phyloP scores from a whole-genome alignment of 2,113 vertebrate genomes.

The Halichoerus grypus region DNA sequence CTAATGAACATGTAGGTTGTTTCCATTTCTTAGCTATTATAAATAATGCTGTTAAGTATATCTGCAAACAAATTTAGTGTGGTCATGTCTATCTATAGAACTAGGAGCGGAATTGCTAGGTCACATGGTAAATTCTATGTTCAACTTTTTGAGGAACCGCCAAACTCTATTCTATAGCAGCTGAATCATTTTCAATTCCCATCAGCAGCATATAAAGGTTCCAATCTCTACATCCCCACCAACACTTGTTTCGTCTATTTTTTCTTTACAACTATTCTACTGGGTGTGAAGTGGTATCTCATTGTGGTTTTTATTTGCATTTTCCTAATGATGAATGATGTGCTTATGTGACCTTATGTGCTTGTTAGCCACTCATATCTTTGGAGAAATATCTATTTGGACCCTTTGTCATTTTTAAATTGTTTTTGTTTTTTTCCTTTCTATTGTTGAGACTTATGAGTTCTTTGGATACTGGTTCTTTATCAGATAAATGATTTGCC shows the following conservation, averaged over 20 bases:
- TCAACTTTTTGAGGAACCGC: neutral
- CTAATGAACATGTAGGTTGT: neutral
- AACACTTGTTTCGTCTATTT: neutral
- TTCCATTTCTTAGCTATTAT: conserved; percentile 7
- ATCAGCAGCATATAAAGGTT: neutral
- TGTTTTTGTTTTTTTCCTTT: neutral
- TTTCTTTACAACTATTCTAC: neutral
- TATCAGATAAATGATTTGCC: neutral
- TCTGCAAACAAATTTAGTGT: neutral
- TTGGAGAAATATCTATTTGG: neutral
- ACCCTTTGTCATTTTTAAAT: neutral
- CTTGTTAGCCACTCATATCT: neutral
- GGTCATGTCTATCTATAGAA: neutral
- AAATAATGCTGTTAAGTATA: neutral
- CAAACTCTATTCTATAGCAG: neutral
- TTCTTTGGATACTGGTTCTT: neutral
- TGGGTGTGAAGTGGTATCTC: neutral
- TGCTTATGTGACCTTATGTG: neutral
- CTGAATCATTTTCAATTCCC: neutral
- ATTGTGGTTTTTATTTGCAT: conserved; percentile 5
- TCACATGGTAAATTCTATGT: neutral
- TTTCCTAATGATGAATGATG: neutral
- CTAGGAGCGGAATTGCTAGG: neutral
- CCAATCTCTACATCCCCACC: neutral
- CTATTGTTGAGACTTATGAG: neutral